Percentiles rank a stretch among this genome's conserved stretches.
Conservation (phyloP, 92 coral and sea anemone species). For the Blastomussa wellsi region DNA sequence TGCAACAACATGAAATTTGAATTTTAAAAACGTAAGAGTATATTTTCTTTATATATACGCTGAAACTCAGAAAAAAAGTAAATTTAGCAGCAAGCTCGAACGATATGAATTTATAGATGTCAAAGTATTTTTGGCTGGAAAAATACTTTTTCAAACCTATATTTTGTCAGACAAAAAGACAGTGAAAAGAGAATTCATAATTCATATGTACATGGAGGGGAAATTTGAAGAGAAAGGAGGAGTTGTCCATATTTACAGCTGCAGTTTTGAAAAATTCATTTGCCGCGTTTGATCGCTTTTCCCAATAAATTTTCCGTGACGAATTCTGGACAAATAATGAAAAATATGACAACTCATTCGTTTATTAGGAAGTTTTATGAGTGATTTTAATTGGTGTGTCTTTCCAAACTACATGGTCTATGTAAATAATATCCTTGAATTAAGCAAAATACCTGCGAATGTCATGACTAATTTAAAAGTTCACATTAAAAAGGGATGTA, state of each 20-base stretch:
- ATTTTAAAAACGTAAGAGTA: background rate
- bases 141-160: background rate
- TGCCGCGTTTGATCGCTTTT: background rate
- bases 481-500: background rate
- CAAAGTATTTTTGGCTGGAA: background rate
- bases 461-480: background rate
- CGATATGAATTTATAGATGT: background rate
- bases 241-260: background rate
- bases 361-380: slow-evolving; percentile 2
- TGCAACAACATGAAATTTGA: background rate
- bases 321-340: background rate
- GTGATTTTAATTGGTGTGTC: slow-evolving; percentile 5
- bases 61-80: background rate
- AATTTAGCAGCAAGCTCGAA: background rate
- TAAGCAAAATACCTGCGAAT: background rate
- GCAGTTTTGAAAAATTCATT: background rate
- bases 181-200: background rate
- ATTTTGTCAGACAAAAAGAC: too few species aligned
- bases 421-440: background rate
- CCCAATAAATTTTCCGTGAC: slow-evolving; percentile 18
- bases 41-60: too few species aligned
- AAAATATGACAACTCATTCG: slow-evolving; percentile 5
- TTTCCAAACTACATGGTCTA: background rate
- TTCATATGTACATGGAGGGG: background rate
- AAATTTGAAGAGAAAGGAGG: background rate